Percentiles rank a stretch among this genome's conserved stretches.
Evolutionary conservation across 2,888 invertebrate genomes (phyloP).

Genomic region (Drosophila siamana): DNA sequence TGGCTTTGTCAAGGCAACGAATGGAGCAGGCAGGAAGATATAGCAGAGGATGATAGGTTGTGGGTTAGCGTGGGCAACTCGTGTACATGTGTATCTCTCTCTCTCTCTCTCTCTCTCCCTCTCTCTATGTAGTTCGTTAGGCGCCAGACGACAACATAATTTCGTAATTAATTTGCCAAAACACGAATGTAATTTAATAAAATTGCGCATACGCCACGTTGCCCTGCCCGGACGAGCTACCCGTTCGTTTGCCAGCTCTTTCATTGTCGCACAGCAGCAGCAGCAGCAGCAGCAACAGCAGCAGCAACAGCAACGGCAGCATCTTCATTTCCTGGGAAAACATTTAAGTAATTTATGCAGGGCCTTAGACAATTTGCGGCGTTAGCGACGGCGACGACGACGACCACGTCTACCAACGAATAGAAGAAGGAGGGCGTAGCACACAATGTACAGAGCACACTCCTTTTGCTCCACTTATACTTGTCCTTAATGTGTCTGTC

Average conservation of each 20-base stretch:
- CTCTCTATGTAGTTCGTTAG: constrained; percentile 64
- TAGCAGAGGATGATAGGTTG: constrained; percentile 12
- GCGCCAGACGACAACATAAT: constrained; percentile 79
- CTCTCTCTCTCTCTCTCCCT: too few species aligned
- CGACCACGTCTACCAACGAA: neutral
- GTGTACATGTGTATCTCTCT: constrained; percentile 25
- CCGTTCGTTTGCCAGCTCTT: constrained; percentile 32
- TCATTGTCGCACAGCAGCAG: neutral
- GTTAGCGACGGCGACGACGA: constrained; percentile 28
- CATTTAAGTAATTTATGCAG: constrained; percentile 80
- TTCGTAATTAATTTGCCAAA: constrained; percentile 83
- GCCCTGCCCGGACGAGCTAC: constrained; percentile 32
- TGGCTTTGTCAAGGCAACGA: constrained; percentile 11
- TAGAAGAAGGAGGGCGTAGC: neutral
- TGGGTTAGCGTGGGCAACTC: neutral
- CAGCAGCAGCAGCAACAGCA: constrained; percentile 3
- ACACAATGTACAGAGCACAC: neutral
- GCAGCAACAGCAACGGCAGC: constrained; percentile 32
- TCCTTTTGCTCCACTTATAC: constrained; percentile 11
- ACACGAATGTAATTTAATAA: constrained; percentile 83
- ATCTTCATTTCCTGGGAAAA: constrained; percentile 62
- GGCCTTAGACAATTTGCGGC: constrained; percentile 69
- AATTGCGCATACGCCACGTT: constrained; percentile 78
- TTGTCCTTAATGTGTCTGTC: constrained; percentile 9
- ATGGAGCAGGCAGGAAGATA: constrained; percentile 18